phyloP scores from a whole-genome alignment of 2,888 invertebrate genomes.

The Xanthorhoe designata region DNA sequence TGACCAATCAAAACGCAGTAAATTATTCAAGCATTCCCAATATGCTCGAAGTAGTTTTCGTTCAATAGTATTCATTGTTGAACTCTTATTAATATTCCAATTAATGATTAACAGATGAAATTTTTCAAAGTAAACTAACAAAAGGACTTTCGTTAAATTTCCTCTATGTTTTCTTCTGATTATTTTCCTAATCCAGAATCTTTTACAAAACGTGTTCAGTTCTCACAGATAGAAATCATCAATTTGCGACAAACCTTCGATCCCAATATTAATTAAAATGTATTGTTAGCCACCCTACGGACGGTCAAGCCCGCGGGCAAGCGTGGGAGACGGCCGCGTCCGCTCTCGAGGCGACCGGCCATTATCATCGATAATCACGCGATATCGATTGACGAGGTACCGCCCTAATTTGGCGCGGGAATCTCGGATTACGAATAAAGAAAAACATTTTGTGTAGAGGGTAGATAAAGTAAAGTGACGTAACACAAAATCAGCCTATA shows the following conservation, averaged over 20 bases:
- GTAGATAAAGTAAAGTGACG: neutral
- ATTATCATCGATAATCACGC: conserved; percentile 81
- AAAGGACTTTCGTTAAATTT: neutral
- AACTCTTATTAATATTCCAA: conserved; percentile 7
- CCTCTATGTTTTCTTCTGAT: neutral
- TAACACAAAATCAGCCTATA: neutral
- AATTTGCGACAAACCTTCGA: conserved; percentile 20
- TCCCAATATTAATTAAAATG: conserved; percentile 33
- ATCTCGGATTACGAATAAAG: conserved; percentile 33
- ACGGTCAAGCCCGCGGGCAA: conserved; percentile 41
- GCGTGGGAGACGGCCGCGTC: conserved; percentile 50
- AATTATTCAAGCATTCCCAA: conserved; percentile 72
- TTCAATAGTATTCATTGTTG: conserved; percentile 48
- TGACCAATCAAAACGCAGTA: conserved; percentile 80
- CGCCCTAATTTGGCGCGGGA: conserved; percentile 46
- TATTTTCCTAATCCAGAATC: neutral
- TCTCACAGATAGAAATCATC: conserved; percentile 2
- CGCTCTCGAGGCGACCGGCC: conserved; percentile 45
- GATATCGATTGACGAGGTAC: conserved; percentile 67
- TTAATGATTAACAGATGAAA: neutral
- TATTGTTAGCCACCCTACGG: conserved; percentile 30
- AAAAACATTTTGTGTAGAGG: neutral
- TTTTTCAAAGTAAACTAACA: neutral
- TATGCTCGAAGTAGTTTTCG: conserved; percentile 55
- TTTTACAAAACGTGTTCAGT: neutral